Conservation (phyloP, 2,113 vertebrate species). For the Malurus alboscapulatus region DNA sequence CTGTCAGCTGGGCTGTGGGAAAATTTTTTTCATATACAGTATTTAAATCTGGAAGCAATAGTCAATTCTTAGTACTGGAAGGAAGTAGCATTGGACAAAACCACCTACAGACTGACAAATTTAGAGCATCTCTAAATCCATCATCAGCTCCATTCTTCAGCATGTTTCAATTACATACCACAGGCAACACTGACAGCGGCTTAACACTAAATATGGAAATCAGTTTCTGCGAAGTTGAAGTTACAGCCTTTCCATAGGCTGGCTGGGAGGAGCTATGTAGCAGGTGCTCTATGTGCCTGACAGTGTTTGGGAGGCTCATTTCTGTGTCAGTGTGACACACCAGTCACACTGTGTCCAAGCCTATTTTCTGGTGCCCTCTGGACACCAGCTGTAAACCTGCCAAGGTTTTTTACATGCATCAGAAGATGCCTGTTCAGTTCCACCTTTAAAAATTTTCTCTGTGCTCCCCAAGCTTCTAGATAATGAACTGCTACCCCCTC, state of each 20-base stretch:
- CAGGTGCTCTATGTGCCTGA: accelerated
- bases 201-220: background rate
- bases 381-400: background rate
- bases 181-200: background rate
- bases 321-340: background rate
- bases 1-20: slow-evolving; percentile 37
- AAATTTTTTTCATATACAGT: background rate
- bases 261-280: background rate
- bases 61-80: background rate
- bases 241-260: background rate
- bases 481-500: background rate
- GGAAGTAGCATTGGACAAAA: slow-evolving; percentile 39
- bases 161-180: background rate
- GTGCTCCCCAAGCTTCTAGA: background rate
- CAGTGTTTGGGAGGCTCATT: accelerated
- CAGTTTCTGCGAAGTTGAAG: background rate
- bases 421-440: background rate
- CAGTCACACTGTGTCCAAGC: accelerated
- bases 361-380: background rate
- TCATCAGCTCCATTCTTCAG: background rate
- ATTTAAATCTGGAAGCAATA: slow-evolving; percentile 50
- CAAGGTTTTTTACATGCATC: background rate
- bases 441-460: background rate
- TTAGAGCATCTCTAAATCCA: slow-evolving; percentile 23
- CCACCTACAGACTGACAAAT: slow-evolving; percentile 6